phyloP scores from a whole-genome alignment of 2,888 invertebrate genomes.

The Pyrgus malvae region DNA sequence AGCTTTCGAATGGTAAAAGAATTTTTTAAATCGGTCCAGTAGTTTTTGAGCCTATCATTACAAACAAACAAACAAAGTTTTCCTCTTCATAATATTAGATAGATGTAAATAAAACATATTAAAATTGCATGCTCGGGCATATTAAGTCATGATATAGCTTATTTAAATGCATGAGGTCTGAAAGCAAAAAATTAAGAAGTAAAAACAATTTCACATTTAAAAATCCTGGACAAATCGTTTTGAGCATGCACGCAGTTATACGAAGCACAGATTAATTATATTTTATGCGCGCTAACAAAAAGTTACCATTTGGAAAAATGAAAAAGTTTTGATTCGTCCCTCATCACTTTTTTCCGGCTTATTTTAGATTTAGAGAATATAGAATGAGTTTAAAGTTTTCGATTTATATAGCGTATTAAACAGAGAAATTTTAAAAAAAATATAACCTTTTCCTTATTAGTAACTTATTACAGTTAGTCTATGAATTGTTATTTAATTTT shows the following conservation, averaged over 20 bases:
- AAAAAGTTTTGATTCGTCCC: background rate
- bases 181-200: background rate
- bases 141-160: background rate
- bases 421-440: too few species aligned
- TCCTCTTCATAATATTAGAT: too few species aligned
- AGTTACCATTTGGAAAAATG: background rate
- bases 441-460: too few species aligned
- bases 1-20: too few species aligned
- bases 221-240: slow-evolving; percentile 3
- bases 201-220: background rate
- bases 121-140: background rate
- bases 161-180: slow-evolving; percentile 5
- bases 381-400: too few species aligned
- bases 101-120: background rate
- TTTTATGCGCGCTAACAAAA: background rate
- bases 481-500: too few species aligned
- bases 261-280: background rate
- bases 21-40: too few species aligned
- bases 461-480: too few species aligned
- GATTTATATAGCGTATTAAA: too few species aligned
- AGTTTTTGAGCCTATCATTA: too few species aligned
- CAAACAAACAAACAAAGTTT: too few species aligned
- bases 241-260: slow-evolving; percentile 7
- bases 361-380: background rate
- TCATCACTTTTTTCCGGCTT: background rate